Base-by-base conservation (phyloP, 2,888 invertebrate genomes). In the Dexiosoma caninum region DNA sequence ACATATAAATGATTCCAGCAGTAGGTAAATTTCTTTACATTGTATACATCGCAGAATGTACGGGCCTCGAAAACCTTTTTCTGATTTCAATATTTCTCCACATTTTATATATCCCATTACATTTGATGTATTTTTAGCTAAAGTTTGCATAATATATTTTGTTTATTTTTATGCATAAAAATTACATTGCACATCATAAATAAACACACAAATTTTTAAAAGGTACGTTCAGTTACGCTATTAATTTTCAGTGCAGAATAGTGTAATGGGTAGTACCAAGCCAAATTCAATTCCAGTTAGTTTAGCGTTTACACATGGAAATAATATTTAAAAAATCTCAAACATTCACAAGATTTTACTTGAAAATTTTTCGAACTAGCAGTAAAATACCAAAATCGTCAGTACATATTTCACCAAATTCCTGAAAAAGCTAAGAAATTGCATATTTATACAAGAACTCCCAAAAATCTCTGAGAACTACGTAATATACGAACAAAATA, bases 1-100 rank as follows among this genome's bases (percentile, higher is more conserved):
- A 19, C 64, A 64, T 46, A 78, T 78, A 37, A 78, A 78, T 6
- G 77, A 78, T 44, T 78, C 77, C 57, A 78, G 42, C 3, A 71
- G 35, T 30, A 70, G 14, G 51, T 78, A 78, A 51, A 71, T 78
- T 42, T 71, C 70, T 35, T 78, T 49, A 49, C 77, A 78, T 32
- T 71, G 49, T 42, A 71, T 35, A 10, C 77, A 78, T 27, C 70
- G 55, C 14, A 78, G 42, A 2, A 71, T 64, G 12, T 59, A 78
- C 23, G 70, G 70, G 30, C 71, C 64, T 16, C 64, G 40, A 35
- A 57, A 59, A 27, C 64, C 37, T 23, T 78, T 57, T 44, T 71
- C 19, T 0, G 70, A 71, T 32, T 78, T 64, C 1, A 78, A 14
- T 49, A 78, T 71, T 71, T 78, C 77, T 10, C 77, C 77, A 44